A percentile compares a stretch with the other conserved stretches of the same genome.
phyloP scores from a whole-genome alignment of 1,140 invertebrate species.

The Colletes gigas region DNA sequence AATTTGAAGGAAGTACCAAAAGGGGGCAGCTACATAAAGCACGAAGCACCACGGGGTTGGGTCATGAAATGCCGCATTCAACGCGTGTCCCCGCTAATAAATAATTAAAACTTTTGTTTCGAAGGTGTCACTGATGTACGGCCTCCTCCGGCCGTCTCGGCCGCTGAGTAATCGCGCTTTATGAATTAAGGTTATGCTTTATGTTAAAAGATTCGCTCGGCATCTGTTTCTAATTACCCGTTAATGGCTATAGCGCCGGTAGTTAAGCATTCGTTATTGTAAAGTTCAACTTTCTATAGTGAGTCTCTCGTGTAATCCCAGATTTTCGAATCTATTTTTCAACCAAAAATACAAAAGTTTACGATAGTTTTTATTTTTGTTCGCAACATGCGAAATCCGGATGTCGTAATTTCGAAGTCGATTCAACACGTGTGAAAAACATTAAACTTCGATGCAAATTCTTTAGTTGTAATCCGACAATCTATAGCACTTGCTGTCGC shows the following conservation, averaged over 20 bases:
- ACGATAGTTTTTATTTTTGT: too few species aligned
- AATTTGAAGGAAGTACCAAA: constrained; percentile 38
- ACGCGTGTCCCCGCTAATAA: constrained; percentile 78
- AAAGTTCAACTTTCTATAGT: constrained; percentile 66
- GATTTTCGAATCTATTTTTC: neutral
- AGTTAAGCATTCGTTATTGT: constrained; percentile 79
- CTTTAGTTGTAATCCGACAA: too few species aligned
- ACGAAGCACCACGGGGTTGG: constrained; percentile 19
- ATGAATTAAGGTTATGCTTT: constrained; percentile 82
- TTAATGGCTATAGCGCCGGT: constrained; percentile 79
- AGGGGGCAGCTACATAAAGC: constrained; percentile 59
- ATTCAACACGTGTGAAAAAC: too few species aligned
- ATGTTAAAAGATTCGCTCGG: constrained; percentile 82
- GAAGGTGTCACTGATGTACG: constrained; percentile 79
- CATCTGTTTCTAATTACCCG: constrained; percentile 82
- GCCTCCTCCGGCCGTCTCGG: constrained; percentile 71
- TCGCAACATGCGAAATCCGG: too few species aligned
- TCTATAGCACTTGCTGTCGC: too few species aligned
- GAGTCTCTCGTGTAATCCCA: constrained; percentile 29
- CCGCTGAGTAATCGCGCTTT: constrained; percentile 81
- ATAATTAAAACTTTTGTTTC: constrained; percentile 82
- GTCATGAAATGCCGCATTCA: constrained; percentile 73
- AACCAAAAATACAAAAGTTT: too few species aligned
- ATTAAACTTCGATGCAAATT: too few species aligned
- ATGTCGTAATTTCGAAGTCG: too few species aligned